These are phyloP conservation scores for Anastrepha ludens DNA, from an alignment of 1,140 invertebrate species.

Conservation along the genomic window DNA sequence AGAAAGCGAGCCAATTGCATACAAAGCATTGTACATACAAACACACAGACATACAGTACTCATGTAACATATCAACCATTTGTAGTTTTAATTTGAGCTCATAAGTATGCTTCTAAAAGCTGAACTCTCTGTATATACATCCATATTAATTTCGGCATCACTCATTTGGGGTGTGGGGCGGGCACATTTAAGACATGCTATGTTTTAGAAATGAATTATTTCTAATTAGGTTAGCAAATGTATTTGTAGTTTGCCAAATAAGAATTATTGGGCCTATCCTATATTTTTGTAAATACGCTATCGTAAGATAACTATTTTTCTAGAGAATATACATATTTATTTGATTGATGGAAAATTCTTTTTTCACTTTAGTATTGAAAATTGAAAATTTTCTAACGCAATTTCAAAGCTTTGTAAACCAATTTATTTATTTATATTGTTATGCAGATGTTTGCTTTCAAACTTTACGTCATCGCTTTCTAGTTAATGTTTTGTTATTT, in stretches of 20 bases:
- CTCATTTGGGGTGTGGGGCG: background rate
- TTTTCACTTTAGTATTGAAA: constrained; percentile 47
- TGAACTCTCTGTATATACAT: constrained; percentile 1
- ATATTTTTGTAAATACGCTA: constrained; percentile 50
- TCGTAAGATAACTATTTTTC: constrained; percentile 30
- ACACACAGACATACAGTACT: constrained; percentile 11
- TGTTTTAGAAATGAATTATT: constrained; percentile 51
- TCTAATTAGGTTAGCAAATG: constrained; percentile 46
- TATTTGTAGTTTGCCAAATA: constrained; percentile 40
- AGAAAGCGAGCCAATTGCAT: background rate
- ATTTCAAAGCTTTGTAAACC: constrained; percentile 15
- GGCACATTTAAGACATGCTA: background rate
- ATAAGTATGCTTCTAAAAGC: constrained; percentile 37
- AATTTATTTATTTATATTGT: constrained; percentile 28
- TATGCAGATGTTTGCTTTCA: constrained; percentile 25
- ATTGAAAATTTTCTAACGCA: constrained; percentile 31
- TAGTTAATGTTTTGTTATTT: constrained; percentile 43
- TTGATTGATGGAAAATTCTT: constrained; percentile 19
- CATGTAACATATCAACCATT: constrained; percentile 39
- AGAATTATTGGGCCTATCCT: background rate
- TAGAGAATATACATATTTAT: constrained; percentile 8
- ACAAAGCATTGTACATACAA: constrained; percentile 24
- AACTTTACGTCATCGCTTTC: background rate
- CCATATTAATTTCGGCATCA: constrained; percentile 1
- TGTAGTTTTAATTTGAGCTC: constrained; percentile 3